Conservation (phyloP, 1,140 invertebrate species). For the Trichonephila clavata region DNA sequence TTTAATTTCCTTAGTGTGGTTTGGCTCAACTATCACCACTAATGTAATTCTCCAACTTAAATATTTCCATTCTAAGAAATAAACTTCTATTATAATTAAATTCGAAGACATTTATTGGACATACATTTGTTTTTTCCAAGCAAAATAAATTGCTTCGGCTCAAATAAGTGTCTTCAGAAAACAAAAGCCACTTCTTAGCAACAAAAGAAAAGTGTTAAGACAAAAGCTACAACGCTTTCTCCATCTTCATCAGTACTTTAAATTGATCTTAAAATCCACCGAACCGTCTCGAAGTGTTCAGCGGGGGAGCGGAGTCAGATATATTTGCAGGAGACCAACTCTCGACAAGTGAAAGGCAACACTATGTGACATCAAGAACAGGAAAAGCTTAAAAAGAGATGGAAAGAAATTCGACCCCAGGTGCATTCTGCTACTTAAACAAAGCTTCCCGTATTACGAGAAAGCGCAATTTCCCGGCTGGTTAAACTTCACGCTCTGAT, state of each 20-base stretch:
- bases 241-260: conserved; percentile 9
- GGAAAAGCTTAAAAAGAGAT: conserved; percentile 51
- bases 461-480: conserved; percentile 71
- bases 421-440: conserved; percentile 62
- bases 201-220: too few relatives aligned
- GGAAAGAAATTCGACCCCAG: conserved; percentile 38
- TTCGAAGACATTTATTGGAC: too few relatives aligned
- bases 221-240: not conserved
- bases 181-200: too few relatives aligned
- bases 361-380: conserved; percentile 8
- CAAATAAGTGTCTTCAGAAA: too few relatives aligned
- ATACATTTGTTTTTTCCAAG: too few relatives aligned
- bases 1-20: too few relatives aligned
- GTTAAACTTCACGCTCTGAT: conserved; percentile 75
- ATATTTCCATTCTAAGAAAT: too few relatives aligned
- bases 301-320: not conserved
- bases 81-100: too few relatives aligned
- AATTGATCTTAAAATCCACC: not conserved
- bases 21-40: too few relatives aligned
- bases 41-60: too few relatives aligned
- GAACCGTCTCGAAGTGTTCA: not conserved
- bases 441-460: conserved; percentile 58
- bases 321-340: not conserved
- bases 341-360: not conserved
- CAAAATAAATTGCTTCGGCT: too few relatives aligned